Evolutionary conservation across 2,888 invertebrate genomes (phyloP), one percentile per base, ranked within the genome.

Genomic region (Temnothorax rugatulus): DNA sequence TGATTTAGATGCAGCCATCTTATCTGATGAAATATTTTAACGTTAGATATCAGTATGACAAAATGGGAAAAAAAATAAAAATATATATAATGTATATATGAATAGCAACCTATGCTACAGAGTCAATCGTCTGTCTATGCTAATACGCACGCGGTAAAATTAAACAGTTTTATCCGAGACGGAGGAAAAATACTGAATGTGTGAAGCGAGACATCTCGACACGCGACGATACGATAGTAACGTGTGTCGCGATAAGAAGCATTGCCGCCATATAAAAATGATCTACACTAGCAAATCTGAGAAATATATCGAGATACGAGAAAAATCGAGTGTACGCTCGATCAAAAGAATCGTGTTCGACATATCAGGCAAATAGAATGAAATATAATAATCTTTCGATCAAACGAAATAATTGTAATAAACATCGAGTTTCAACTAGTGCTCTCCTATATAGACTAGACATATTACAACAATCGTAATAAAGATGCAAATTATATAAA

Each of bases 11-110:
- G 91, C 91, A 90, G 91, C 92, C 92, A 90, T 87, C 89, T 92
- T 92, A 92, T 93, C 93, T 93, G 92, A 91, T 91, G 90, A 93
- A 93, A 93, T 84, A 92, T 90, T 91, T 84, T 89, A 89, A 86
- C 64, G 88, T 91, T 91, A 92, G 88, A 88, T 66, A 90, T 50
- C 54, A 66, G 29, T 57, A 66, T 84, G 61, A 83, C 76, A 74
- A 82, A 88, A 61, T 71, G 77, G 0, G 4, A 0, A 0, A 29
- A 29, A 54, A 54, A 47, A 69, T 11, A 75, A 68, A 66, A 44
- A 38, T 4, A 13, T 21, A 5, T 69, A 74, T 21, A 21, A 41
- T 59, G 13, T 66, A 34, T 54, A 64, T 85, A 68, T 52, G 13
- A 63, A 41, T 81, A 59, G 47, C 34, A 71, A 47, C 41, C 38